Evolutionary conservation across 2,888 invertebrate genomes (phyloP).

Genomic region (Aphodius sticticus): DNA sequence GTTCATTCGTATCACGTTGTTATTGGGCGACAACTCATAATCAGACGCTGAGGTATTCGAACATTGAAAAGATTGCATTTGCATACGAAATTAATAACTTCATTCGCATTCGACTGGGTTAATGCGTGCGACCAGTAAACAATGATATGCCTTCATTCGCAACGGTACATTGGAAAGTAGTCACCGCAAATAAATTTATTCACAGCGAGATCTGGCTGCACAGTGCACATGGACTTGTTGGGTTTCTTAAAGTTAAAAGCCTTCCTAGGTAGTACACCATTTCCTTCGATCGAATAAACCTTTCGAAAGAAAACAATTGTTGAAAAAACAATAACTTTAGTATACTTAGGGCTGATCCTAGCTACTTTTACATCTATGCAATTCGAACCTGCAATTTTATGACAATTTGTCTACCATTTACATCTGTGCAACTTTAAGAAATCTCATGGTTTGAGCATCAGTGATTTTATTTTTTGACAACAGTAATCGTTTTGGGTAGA

Average conservation of each 20-base stretch:
- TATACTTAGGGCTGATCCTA: no score
- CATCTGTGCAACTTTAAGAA: no score
- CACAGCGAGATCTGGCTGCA: background rate
- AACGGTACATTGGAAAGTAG: constrained; percentile 4
- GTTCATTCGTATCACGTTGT: background rate
- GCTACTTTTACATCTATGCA: no score
- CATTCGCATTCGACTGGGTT: background rate
- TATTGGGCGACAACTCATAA: background rate
- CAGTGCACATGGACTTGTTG: background rate
- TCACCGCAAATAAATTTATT: background rate
- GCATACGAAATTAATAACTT: background rate
- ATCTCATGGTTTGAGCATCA: no score
- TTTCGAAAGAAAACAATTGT: background rate
- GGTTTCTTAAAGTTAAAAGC: background rate
- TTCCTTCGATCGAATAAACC: background rate
- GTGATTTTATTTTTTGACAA: no score
- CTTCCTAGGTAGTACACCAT: background rate
- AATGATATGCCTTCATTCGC: background rate
- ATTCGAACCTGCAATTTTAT: no score
- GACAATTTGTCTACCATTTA: no score
- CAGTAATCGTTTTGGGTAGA: no score
- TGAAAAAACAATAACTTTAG: background rate
- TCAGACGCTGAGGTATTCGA: background rate
- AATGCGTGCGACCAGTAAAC: background rate
- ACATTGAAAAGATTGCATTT: background rate